These are phyloP conservation scores for Carterocephalus palaemon DNA, from an alignment of 2,888 invertebrate genomes.

Conservation along the genomic window DNA sequence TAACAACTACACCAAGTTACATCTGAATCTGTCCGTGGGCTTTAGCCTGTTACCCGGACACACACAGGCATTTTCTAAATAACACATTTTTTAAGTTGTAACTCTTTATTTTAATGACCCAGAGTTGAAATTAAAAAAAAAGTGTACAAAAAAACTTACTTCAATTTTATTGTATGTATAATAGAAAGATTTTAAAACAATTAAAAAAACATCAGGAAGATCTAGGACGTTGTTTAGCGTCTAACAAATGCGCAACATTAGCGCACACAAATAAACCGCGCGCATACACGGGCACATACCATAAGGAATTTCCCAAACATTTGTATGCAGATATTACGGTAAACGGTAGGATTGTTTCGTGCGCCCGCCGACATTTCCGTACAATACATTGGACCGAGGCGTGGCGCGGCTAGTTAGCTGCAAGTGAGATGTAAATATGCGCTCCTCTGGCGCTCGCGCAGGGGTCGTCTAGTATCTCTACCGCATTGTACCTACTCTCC, in stretches of 20 bases:
- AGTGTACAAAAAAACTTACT: too few relatives aligned
- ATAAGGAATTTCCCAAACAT: constrained; percentile 57
- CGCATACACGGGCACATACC: constrained; percentile 39
- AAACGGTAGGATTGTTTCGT: constrained; percentile 68
- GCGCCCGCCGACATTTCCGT: constrained; percentile 66
- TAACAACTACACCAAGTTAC: too few relatives aligned
- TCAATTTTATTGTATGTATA: too few relatives aligned
- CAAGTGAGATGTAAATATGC: constrained; percentile 49
- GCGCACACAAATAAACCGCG: constrained; percentile 17
- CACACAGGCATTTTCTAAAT: too few relatives aligned
- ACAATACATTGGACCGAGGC: constrained; percentile 60
- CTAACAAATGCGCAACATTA: constrained; percentile 6
- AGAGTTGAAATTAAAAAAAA: too few relatives aligned
- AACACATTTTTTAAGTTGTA: constrained; percentile 2
- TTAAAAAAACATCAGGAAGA: too few relatives aligned
- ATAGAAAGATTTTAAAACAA: constrained; percentile 1
- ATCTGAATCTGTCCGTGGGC: too few relatives aligned
- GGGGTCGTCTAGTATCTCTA: constrained; percentile 41
- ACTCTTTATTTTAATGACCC: constrained; percentile 1
- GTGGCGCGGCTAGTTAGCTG: constrained; percentile 55
- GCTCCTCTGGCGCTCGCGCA: constrained; percentile 36
- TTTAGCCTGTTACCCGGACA: too few relatives aligned
- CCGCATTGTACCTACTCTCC: constrained; percentile 43
- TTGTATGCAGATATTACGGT: constrained; percentile 69
- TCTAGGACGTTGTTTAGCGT: not conserved